Conservation (phyloP, 2,797 vertebrate species). For the Urophycis tenuis region DNA sequence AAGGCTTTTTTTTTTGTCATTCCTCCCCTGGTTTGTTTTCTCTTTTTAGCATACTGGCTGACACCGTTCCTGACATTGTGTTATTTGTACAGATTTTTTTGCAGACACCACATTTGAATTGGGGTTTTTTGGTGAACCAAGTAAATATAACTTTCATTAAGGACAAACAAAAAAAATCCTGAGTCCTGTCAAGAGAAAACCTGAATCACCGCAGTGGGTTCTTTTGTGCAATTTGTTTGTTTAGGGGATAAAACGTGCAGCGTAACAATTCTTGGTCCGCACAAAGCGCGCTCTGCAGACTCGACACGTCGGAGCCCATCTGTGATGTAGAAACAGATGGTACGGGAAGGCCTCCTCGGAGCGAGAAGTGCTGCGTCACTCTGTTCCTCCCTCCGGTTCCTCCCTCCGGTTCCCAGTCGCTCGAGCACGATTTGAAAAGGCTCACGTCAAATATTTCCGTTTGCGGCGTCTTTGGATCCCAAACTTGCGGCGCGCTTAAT, state of each 20-base stretch:
- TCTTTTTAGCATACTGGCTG: constrained; percentile 17
- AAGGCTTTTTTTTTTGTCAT: constrained; percentile 58
- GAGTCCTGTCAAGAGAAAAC: background rate
- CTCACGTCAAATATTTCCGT: constrained; percentile 24
- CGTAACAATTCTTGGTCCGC: background rate
- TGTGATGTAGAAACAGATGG: background rate
- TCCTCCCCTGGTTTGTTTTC: background rate
- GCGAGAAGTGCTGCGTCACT: background rate
- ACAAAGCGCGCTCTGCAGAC: constrained; percentile 7
- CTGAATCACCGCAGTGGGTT: background rate
- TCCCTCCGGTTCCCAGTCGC: constrained; percentile 13
- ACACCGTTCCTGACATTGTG: constrained; percentile 3
- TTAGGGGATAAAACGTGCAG: background rate
- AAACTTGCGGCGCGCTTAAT: constrained; percentile 32
- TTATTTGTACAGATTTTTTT: constrained; percentile 14
- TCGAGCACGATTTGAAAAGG: constrained; percentile 21
- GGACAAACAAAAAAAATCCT: background rate
- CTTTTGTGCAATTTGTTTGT: background rate
- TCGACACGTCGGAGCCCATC: background rate
- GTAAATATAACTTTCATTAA: constrained; percentile 34
- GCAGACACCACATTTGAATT: constrained; percentile 14
- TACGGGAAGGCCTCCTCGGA: background rate
- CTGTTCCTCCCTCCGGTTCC: background rate
- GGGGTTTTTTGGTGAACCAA: constrained; percentile 15
- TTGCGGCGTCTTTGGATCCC: constrained; percentile 24